phyloP scores from a whole-genome alignment of 92 coral and sea anemone genomes.

The Siderastrea siderea region DNA sequence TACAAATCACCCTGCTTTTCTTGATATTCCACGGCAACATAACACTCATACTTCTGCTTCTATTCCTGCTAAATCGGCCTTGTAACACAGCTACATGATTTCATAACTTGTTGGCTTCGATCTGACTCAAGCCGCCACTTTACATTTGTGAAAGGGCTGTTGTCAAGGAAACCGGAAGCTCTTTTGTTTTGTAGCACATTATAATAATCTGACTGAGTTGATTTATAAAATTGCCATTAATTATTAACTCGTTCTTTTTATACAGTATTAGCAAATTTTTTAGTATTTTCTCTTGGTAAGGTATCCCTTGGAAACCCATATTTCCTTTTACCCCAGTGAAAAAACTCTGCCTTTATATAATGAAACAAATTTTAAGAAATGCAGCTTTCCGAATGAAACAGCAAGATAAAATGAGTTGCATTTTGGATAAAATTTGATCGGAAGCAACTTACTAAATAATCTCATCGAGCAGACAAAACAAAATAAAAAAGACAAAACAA shows the following conservation, averaged over 20 bases:
- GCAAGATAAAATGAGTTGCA: no score
- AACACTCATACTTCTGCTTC: slow-evolving; percentile 8
- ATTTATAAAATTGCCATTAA: background rate
- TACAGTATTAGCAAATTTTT: no score
- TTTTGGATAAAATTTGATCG: no score
- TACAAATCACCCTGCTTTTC: background rate
- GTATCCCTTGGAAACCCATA: no score
- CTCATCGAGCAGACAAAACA: no score
- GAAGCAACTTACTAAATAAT: no score
- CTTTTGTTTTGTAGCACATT: background rate
- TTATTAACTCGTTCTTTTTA: background rate
- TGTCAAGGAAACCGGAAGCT: slow-evolving; percentile 39
- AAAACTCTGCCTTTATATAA: no score
- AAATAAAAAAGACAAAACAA: no score
- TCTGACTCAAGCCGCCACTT: slow-evolving; percentile 15
- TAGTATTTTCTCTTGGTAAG: no score
- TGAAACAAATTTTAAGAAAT: no score
- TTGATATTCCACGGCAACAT: background rate
- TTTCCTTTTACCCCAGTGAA: no score
- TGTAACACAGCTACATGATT: background rate
- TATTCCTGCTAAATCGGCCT: background rate
- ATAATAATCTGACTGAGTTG: background rate
- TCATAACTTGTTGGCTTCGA: background rate
- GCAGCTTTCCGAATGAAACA: no score
- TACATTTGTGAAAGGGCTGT: slow-evolving; percentile 4